Conservation (phyloP, 2,797 vertebrate species). For the Thamnophis elegans region DNA sequence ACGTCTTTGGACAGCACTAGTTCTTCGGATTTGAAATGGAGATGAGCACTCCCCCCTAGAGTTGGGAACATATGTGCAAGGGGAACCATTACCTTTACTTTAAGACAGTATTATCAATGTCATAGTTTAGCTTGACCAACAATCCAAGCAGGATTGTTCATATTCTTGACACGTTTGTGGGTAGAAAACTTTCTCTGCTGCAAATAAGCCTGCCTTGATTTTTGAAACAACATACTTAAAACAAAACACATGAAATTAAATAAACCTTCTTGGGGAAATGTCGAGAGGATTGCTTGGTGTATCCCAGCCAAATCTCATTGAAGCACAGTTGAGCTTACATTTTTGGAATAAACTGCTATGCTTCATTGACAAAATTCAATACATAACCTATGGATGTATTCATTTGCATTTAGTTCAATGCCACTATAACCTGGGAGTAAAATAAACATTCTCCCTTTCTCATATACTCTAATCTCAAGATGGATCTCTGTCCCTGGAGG, state of each 20-base stretch:
- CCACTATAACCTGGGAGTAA: background rate
- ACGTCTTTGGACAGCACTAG: no score
- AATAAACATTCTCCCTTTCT: background rate
- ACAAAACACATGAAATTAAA: slow-evolving; percentile 37
- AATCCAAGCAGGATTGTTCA: background rate
- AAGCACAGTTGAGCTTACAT: slow-evolving; percentile 59
- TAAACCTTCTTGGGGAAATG: slow-evolving; percentile 19
- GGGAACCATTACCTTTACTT: no score
- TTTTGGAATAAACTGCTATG: slow-evolving; percentile 51
- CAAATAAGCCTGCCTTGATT: slow-evolving; percentile 32
- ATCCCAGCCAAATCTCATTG: slow-evolving; percentile 60
- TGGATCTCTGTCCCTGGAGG: background rate
- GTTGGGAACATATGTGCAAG: no score
- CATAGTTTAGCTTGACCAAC: slow-evolving; percentile 10
- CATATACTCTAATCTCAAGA: background rate
- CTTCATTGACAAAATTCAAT: slow-evolving; percentile 33
- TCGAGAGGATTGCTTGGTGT: slow-evolving; percentile 56
- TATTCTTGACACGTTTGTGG: slow-evolving; percentile 37
- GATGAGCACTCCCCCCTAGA: no score
- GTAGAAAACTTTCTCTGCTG: slow-evolving; percentile 28
- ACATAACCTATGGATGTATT: slow-evolving; percentile 32
- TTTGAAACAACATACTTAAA: background rate
- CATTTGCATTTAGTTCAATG: background rate
- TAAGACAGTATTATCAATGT: background rate
- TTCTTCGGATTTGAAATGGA: no score